These are phyloP conservation scores for Pseudopleuronectes americanus DNA, from an alignment of 2,797 vertebrate species.

Conservation along the genomic window DNA sequence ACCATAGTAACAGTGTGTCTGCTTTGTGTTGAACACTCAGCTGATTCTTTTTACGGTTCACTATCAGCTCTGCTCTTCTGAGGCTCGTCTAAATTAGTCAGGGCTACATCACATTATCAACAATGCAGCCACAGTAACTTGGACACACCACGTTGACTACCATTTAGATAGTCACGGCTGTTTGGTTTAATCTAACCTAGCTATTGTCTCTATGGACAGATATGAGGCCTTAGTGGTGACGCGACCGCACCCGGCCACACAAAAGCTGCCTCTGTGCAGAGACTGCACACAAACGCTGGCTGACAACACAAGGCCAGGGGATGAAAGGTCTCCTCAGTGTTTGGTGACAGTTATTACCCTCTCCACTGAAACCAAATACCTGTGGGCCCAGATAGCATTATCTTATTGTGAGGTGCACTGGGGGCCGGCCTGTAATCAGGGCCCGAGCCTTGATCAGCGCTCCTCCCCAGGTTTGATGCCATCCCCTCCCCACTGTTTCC, in stretches of 20 bases:
- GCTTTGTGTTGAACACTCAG: conserved; percentile 31
- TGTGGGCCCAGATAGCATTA: conserved; percentile 80
- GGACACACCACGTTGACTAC: conserved; percentile 62
- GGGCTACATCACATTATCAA: conserved; percentile 61
- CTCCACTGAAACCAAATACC: conserved; percentile 82
- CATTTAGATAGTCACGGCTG: conserved; percentile 76
- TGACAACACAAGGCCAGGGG: conserved; percentile 67
- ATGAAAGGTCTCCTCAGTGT: conserved; percentile 82
- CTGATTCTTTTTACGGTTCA: conserved; percentile 49
- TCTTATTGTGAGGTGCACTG: conserved; percentile 74
- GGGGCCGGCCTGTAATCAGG: conserved; percentile 77
- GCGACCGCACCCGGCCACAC: conserved; percentile 64
- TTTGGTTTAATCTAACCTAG: conserved; percentile 80
- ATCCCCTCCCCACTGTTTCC: conserved; percentile 38
- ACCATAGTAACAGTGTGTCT: conserved; percentile 22
- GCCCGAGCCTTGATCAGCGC: conserved; percentile 63
- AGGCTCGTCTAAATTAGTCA: conserved; percentile 59
- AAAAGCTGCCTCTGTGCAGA: conserved; percentile 76
- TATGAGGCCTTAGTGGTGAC: conserved; percentile 66
- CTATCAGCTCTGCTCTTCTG: conserved; percentile 56
- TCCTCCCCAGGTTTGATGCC: conserved; percentile 65
- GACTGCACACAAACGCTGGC: conserved; percentile 71
- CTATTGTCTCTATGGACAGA: conserved; percentile 73
- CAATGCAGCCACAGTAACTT: conserved; percentile 52
- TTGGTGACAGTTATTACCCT: conserved; percentile 83